Evolutionary conservation across 2,888 invertebrate species (phyloP).

Genomic region (Apantesis nais): DNA sequence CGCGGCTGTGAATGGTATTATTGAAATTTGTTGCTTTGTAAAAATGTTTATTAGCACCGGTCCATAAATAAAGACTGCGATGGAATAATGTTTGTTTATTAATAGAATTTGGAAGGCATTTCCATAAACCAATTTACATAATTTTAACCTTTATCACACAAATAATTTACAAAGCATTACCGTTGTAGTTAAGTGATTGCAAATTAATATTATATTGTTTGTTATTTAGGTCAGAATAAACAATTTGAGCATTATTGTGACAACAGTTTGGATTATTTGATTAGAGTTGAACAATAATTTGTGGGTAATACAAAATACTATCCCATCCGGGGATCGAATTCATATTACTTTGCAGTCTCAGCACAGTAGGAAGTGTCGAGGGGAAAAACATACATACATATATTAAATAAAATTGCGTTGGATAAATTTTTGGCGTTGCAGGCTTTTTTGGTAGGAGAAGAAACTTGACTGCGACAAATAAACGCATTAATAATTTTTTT

Average conservation of each 20-base stretch:
- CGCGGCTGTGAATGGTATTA: slow-evolving; percentile 40
- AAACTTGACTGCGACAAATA: too few relatives aligned
- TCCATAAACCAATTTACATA: not conserved
- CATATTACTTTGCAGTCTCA: too few relatives aligned
- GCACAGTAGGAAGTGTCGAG: too few relatives aligned
- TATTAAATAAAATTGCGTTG: too few relatives aligned
- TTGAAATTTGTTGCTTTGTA: slow-evolving; percentile 41
- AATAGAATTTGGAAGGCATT: not conserved
- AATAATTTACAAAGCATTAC: not conserved
- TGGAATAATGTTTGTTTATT: slow-evolving; percentile 22
- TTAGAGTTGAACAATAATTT: too few relatives aligned
- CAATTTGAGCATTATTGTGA: not conserved
- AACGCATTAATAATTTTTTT: too few relatives aligned
- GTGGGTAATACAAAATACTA: too few relatives aligned
- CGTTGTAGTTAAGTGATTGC: not conserved
- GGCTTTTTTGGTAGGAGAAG: too few relatives aligned
- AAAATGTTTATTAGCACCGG: slow-evolving; percentile 27
- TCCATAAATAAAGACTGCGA: slow-evolving; percentile 37
- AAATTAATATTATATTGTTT: not conserved
- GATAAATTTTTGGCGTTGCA: too few relatives aligned
- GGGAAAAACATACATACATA: too few relatives aligned
- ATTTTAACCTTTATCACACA: not conserved
- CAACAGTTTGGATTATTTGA: too few relatives aligned
- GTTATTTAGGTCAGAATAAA: not conserved
- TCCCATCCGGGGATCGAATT: too few relatives aligned